Percentiles rank a stretch among this genome's conserved stretches.
These are phyloP conservation scores for Aulostomus chinensis DNA, from an alignment of 2,797 vertebrate species.

Conservation along the genomic window DNA sequence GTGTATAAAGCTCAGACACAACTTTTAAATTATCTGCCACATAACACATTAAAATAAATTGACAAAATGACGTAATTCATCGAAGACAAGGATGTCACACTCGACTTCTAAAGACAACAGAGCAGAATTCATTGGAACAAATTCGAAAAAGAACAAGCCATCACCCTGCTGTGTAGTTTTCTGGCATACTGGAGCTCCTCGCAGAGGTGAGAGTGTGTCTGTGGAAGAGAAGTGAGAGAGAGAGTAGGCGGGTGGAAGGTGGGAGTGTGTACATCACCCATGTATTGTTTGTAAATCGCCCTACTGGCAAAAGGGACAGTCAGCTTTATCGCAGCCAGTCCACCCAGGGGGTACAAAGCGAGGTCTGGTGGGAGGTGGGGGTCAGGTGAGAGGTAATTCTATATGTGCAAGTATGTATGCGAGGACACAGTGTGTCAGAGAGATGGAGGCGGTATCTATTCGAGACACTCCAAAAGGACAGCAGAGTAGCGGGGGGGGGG, in stretches of 20 bases:
- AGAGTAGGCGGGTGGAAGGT: constrained; percentile 74
- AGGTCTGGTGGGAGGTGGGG: constrained; percentile 50
- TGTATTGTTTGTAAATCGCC: constrained; percentile 82
- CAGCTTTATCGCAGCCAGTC: constrained; percentile 67
- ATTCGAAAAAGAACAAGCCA: constrained; percentile 64
- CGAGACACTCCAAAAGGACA: constrained; percentile 44
- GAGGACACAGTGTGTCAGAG: constrained; percentile 38
- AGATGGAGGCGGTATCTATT: constrained; percentile 40
- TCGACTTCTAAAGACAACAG: constrained; percentile 50
- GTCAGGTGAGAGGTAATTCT: constrained; percentile 52
- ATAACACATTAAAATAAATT: too few relatives aligned
- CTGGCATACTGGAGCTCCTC: constrained; percentile 64
- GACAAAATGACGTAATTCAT: too few relatives aligned
- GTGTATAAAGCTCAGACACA: too few relatives aligned
- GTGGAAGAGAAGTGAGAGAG: constrained; percentile 61
- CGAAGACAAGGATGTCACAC: constrained; percentile 28
- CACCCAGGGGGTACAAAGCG: constrained; percentile 61
- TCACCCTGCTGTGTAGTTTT: constrained; percentile 65
- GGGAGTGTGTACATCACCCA: constrained; percentile 69
- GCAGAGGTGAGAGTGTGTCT: constrained; percentile 69
- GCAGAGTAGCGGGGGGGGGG: constrained; percentile 44
- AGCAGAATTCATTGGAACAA: constrained; percentile 60
- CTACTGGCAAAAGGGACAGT: constrained; percentile 76
- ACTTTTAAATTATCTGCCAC: too few relatives aligned
- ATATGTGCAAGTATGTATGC: constrained; percentile 47